Conservation (phyloP, 1,140 invertebrate genomes). For the Drosophila mauritiana region DNA sequence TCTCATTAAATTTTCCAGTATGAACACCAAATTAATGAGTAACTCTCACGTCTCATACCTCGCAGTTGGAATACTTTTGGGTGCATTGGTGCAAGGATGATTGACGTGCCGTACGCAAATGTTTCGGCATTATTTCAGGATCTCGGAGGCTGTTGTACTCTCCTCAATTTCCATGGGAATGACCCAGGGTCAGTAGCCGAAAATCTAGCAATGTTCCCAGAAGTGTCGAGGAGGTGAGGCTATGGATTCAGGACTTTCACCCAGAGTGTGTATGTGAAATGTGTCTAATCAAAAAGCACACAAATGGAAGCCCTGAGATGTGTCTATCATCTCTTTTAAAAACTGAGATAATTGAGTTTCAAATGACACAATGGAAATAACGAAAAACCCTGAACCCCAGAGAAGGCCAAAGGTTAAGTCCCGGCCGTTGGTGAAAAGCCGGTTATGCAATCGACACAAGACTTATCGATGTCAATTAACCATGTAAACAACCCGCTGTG, state of each 20-base stretch:
- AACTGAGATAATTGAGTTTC: constrained; percentile 53
- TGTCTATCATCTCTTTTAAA: not conserved
- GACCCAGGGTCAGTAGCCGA: constrained; percentile 49
- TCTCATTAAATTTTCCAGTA: no score
- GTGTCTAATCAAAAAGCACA: constrained; percentile 5
- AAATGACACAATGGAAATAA: constrained; percentile 48
- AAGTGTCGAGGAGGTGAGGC: not conserved
- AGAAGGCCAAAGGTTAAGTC: constrained; percentile 42
- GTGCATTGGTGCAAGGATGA: constrained; percentile 30
- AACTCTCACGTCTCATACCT: not conserved
- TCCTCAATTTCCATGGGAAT: constrained; percentile 24
- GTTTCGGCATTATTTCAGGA: constrained; percentile 31
- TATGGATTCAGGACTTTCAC: constrained; percentile 31
- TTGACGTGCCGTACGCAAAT: constrained; percentile 48
- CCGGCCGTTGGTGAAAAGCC: not conserved
- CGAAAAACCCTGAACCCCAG: constrained; percentile 52
- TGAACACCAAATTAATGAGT: not conserved
- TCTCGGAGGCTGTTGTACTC: constrained; percentile 18
- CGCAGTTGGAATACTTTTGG: not conserved
- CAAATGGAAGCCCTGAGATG: constrained; percentile 21
- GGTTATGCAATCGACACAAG: constrained; percentile 50
- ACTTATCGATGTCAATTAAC: constrained; percentile 24
- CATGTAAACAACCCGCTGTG: constrained; percentile 2
- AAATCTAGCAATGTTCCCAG: constrained; percentile 2
- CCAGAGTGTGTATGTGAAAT: constrained; percentile 22